These are phyloP conservation scores for Barnardius zonarius DNA, from an alignment of 2,113 vertebrate genomes.

Conservation along the genomic window DNA sequence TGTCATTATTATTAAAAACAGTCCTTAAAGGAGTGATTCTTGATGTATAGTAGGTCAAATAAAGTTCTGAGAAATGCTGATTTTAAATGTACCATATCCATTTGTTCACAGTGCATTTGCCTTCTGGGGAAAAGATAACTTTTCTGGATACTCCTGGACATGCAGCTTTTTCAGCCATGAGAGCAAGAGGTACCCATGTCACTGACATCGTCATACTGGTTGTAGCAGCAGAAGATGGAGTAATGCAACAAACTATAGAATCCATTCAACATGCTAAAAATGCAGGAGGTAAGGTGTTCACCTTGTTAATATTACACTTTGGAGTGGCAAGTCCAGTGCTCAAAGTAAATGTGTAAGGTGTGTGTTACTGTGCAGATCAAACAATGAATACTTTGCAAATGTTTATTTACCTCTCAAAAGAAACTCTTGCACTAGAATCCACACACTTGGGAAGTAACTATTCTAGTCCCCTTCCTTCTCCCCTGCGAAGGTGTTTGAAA, in stretches of 20 bases:
- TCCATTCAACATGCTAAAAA: slow-evolving; percentile 89
- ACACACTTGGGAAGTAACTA: background rate
- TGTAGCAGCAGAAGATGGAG: slow-evolving; percentile 94
- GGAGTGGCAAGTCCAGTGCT: background rate
- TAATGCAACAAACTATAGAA: slow-evolving; percentile 95
- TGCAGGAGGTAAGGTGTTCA: slow-evolving; percentile 76
- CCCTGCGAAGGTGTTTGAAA: background rate
- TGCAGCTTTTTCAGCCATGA: slow-evolving; percentile 93
- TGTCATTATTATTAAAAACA: background rate
- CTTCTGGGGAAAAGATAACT: slow-evolving; percentile 93
- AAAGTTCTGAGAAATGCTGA: background rate
- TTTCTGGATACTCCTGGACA: slow-evolving; percentile 98
- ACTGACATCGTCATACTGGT: slow-evolving; percentile 94
- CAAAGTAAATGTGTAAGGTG: background rate
- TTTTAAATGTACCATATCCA: background rate
- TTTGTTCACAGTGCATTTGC: slow-evolving; percentile 83
- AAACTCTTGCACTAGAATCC: background rate
- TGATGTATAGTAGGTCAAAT: background rate
- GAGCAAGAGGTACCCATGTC: slow-evolving; percentile 86
- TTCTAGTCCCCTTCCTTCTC: background rate
- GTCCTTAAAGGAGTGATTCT: background rate
- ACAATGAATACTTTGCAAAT: background rate
- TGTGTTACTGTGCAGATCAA: background rate
- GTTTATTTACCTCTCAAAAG: background rate
- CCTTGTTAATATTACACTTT: background rate